Conservation (phyloP, 2,797 vertebrate genomes). For the Acipenser oxyrinchus region DNA sequence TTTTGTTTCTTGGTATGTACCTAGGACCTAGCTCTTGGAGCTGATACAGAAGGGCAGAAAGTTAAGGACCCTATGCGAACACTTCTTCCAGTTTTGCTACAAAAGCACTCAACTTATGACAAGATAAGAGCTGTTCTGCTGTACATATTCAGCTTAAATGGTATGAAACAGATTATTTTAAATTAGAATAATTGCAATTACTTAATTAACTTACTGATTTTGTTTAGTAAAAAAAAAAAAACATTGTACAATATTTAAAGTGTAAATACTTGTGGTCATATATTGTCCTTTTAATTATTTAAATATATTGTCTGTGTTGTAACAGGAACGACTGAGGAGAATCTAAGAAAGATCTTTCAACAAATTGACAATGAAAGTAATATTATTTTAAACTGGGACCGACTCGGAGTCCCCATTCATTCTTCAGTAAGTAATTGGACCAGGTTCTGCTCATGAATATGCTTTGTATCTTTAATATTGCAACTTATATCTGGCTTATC, state of each 20-base stretch:
- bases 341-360: slow-evolving; percentile 89
- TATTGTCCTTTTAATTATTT: too few species aligned
- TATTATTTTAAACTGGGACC: slow-evolving; percentile 89
- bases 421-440: slow-evolving; percentile 51
- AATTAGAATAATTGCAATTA: neutral
- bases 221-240: neutral
- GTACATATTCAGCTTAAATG: slow-evolving; percentile 89
- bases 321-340: slow-evolving; percentile 89
- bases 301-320: slow-evolving; percentile 20
- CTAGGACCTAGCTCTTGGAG: slow-evolving; percentile 84
- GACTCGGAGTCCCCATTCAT: slow-evolving; percentile 82
- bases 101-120: slow-evolving; percentile 69
- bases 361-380: slow-evolving; percentile 82
- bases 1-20: slow-evolving; percentile 17
- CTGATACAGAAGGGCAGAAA: slow-evolving; percentile 79
- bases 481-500: neutral
- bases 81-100: slow-evolving; percentile 83
- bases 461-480: neutral
- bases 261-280: too few species aligned
- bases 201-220: neutral
- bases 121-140: slow-evolving; percentile 92
- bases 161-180: slow-evolving; percentile 43
- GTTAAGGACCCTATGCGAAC: slow-evolving; percentile 92
- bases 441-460: neutral
- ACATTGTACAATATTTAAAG: too few species aligned